These are phyloP conservation scores for Drosophila guanche DNA, from an alignment of 1,140 invertebrate species.

Conservation along the genomic window DNA sequence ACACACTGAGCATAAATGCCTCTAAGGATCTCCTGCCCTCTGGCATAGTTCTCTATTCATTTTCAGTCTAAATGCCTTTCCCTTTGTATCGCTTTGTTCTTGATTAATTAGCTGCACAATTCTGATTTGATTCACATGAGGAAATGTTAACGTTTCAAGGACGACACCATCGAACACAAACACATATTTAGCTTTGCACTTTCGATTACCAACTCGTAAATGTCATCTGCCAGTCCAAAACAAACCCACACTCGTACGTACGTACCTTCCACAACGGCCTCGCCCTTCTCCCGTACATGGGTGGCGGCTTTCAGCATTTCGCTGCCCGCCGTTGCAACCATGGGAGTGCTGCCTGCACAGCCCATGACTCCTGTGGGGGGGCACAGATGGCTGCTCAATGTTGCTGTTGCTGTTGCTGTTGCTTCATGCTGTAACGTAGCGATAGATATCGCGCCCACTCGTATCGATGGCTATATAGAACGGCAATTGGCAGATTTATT, in stretches of 20 bases:
- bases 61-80: no score
- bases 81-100: no score
- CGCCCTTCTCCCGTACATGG: conserved; percentile 77
- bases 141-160: background rate
- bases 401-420: background rate
- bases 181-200: background rate
- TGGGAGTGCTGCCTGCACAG: conserved; percentile 82
- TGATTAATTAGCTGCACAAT: background rate
- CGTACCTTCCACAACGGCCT: conserved; percentile 74
- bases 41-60: no score
- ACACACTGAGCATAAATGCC: no score
- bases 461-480: conserved; percentile 4
- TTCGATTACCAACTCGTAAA: conserved; percentile 49
- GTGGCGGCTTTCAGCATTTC: conserved; percentile 81
- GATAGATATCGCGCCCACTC: background rate
- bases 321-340: conserved; percentile 79
- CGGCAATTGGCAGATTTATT: conserved; percentile 38
- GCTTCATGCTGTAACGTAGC: conserved; percentile 30
- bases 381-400: conserved; percentile 20
- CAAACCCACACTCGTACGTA: conserved; percentile 31
- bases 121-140: background rate
- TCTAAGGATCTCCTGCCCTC: no score
- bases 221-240: conserved; percentile 50
- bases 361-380: conserved; percentile 65
- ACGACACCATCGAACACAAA: background rate